These are phyloP conservation scores for Lucilia cuprina DNA, from an alignment of 1,140 invertebrate genomes.

Conservation along the genomic window DNA sequence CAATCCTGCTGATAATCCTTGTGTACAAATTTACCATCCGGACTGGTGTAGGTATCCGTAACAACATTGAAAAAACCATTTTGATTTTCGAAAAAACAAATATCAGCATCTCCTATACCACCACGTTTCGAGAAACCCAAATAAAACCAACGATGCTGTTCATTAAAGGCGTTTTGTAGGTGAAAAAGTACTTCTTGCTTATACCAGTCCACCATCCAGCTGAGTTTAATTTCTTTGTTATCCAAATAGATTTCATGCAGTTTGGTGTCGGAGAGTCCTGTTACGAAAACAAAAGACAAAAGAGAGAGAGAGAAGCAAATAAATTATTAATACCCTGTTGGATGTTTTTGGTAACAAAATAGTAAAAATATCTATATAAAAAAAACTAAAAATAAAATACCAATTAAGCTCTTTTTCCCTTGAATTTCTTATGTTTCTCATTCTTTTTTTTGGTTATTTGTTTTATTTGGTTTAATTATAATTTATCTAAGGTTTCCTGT, in stretches of 20 bases:
- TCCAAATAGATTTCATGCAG: slow-evolving; percentile 58
- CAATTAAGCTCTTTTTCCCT: not conserved
- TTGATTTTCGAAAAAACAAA: slow-evolving; percentile 76
- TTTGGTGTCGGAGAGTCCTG: slow-evolving; percentile 60
- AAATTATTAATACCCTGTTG: not conserved
- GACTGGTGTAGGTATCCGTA: slow-evolving; percentile 75
- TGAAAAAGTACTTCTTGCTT: slow-evolving; percentile 62
- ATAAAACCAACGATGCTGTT: slow-evolving; percentile 75
- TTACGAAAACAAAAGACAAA: not conserved
- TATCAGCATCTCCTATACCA: slow-evolving; percentile 77
- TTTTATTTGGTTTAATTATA: not conserved
- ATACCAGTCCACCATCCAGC: slow-evolving; percentile 62
- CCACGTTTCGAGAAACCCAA: slow-evolving; percentile 94
- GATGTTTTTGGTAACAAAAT: too few species aligned
- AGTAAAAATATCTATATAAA: too few species aligned
- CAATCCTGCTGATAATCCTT: slow-evolving; percentile 85
- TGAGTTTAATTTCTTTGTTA: slow-evolving; percentile 60
- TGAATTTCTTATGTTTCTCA: not conserved
- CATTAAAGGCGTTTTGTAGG: slow-evolving; percentile 59
- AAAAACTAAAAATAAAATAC: not conserved
- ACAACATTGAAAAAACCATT: slow-evolving; percentile 60
- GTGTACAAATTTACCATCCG: slow-evolving; percentile 69
- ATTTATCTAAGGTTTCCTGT: not conserved
- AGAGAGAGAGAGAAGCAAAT: not conserved
- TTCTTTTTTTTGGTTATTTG: not conserved